These are phyloP conservation scores for Macrophya annulata DNA, from an alignment of 2,888 invertebrate species.

Conservation along the genomic window DNA sequence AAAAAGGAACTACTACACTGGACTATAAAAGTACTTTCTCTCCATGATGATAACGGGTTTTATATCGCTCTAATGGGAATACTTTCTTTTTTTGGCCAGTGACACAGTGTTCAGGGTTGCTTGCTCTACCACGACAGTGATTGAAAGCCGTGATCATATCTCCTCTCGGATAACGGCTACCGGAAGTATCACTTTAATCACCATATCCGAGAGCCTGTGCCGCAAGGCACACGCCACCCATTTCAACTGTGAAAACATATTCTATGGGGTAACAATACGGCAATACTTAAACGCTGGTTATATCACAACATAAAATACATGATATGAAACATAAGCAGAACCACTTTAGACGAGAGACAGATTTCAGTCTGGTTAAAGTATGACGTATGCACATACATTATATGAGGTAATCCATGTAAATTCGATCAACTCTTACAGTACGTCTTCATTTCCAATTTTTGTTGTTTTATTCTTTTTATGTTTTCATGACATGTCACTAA, in stretches of 20 bases:
- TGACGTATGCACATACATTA: background rate
- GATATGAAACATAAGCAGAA: background rate
- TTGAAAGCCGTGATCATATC: slow-evolving; percentile 74
- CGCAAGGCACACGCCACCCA: slow-evolving; percentile 31
- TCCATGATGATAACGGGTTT: slow-evolving; percentile 45
- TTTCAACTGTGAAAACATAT: background rate
- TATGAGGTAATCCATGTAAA: background rate
- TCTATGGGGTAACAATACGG: background rate
- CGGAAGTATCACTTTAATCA: slow-evolving; percentile 78
- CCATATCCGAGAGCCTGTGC: slow-evolving; percentile 70
- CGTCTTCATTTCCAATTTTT: background rate
- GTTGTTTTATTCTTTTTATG: background rate
- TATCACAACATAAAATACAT: background rate
- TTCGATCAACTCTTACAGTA: background rate
- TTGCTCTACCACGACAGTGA: slow-evolving; percentile 69
- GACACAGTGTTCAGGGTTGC: slow-evolving; percentile 62
- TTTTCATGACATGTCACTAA: background rate
- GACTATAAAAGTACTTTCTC: slow-evolving; percentile 6
- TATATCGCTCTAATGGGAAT: slow-evolving; percentile 48
- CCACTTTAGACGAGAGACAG: background rate
- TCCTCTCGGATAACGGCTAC: slow-evolving; percentile 72
- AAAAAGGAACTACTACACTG: background rate
- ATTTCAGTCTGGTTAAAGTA: background rate
- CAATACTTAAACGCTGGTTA: background rate
- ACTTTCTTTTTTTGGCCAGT: slow-evolving; percentile 35